Evolutionary conservation across 2,113 vertebrate species (phyloP).

Genomic region (Carassius gibelio): DNA sequence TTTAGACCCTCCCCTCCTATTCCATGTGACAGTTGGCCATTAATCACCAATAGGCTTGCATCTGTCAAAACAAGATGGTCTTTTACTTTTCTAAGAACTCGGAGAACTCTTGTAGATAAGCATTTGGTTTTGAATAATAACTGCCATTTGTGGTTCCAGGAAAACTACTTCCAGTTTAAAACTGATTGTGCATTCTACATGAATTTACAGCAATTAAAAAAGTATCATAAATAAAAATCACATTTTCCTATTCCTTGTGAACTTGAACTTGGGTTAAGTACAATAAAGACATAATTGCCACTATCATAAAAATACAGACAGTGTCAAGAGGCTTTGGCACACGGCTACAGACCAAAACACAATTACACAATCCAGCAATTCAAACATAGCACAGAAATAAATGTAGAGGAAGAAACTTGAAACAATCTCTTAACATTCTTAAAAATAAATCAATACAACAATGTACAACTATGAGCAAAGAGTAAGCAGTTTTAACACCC

Average conservation of each 20-base stretch:
- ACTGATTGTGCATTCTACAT: neutral
- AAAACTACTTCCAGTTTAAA: neutral
- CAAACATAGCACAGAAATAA: neutral
- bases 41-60: neutral
- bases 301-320: conserved; percentile 15
- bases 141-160: neutral
- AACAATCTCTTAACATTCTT: neutral
- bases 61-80: conserved; percentile 34
- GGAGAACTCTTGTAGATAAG: conserved; percentile 3
- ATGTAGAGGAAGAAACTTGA: neutral
- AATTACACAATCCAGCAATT: neutral
- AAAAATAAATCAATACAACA: neutral
- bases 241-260: neutral
- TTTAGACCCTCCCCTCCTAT: neutral
- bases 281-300: neutral
- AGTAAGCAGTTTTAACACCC: neutral
- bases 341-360: neutral
- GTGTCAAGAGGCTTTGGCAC: neutral
- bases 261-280: neutral
- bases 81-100: conserved; percentile 19
- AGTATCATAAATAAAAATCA: neutral
- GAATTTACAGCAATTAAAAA: neutral
- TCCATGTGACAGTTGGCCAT: conserved; percentile 22
- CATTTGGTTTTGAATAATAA: neutral
- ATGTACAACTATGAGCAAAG: neutral